Conservation (phyloP, 1,140 invertebrate genomes). For the Hypothenemus hampei region DNA sequence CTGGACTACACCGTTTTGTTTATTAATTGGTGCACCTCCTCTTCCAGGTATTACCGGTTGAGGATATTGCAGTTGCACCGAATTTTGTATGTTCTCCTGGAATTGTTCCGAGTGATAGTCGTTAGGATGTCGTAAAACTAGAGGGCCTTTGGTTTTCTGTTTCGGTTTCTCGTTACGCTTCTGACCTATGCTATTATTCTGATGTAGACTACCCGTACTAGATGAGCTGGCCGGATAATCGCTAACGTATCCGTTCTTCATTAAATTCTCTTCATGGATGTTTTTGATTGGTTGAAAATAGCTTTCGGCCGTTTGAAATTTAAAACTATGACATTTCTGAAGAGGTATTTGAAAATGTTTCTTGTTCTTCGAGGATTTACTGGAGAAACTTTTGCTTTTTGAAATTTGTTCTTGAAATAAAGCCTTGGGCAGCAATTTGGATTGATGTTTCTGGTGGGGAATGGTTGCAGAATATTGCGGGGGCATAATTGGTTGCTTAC, state of each 20-base stretch:
- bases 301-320: constrained; percentile 57
- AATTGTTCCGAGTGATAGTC: constrained; percentile 43
- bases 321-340: constrained; percentile 64
- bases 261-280: constrained; percentile 51
- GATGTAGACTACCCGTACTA: constrained; percentile 13
- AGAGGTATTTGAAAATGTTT: constrained; percentile 58
- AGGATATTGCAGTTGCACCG: constrained; percentile 44
- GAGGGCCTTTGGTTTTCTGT: constrained; percentile 41
- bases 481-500: constrained; percentile 37
- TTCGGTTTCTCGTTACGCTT: constrained; percentile 38
- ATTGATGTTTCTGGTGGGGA: constrained; percentile 43
- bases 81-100: constrained; percentile 43
- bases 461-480: constrained; percentile 45
- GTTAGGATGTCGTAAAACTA: constrained; percentile 35
- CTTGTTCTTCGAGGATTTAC: constrained; percentile 47
- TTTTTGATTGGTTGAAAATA: constrained; percentile 61
- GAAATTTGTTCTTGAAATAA: constrained; percentile 40
- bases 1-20: constrained; percentile 41
- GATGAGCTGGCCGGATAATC: constrained; percentile 39
- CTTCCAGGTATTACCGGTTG: constrained; percentile 35
- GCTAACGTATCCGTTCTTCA: constrained; percentile 47
- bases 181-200: constrained; percentile 23
- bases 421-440: constrained; percentile 42
- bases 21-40: constrained; percentile 10
- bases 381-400: constrained; percentile 44